phyloP scores from a whole-genome alignment of 1,140 invertebrate species.

The Ostrea edulis region DNA sequence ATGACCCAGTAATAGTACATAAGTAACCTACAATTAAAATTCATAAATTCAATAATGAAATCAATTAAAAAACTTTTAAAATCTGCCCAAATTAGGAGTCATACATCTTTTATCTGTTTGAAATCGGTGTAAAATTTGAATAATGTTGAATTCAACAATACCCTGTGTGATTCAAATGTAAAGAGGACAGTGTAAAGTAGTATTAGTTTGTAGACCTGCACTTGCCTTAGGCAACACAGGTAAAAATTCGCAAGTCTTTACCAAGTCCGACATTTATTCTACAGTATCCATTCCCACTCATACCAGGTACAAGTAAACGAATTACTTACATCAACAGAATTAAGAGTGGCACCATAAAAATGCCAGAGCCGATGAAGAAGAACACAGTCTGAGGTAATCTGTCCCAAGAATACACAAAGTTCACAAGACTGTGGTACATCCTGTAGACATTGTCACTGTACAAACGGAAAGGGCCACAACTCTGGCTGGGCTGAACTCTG shows the following conservation, averaged over 20 bases:
- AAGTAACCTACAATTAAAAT: slow-evolving; percentile 81
- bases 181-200: too few species aligned
- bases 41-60: not conserved
- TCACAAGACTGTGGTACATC: slow-evolving; percentile 3
- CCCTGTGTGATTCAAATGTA: too few species aligned
- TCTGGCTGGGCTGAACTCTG: slow-evolving; percentile 86
- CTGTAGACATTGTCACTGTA: slow-evolving; percentile 70
- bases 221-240: too few species aligned
- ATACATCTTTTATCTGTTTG: too few species aligned
- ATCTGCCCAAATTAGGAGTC: too few species aligned
- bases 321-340: slow-evolving; percentile 72
- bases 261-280: too few species aligned
- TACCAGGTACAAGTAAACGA: too few species aligned
- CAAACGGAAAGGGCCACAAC: slow-evolving; percentile 89
- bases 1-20: slow-evolving; percentile 92
- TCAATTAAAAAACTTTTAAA: too few species aligned
- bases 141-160: too few species aligned
- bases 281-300: not conserved
- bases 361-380: slow-evolving; percentile 63
- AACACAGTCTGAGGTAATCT: slow-evolving; percentile 54
- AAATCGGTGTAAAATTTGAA: too few species aligned
- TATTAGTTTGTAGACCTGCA: too few species aligned
- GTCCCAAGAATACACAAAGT: slow-evolving; percentile 55
- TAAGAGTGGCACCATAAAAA: slow-evolving; percentile 71
- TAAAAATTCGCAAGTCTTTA: too few species aligned